phyloP scores from a whole-genome alignment of 1,140 invertebrate species.

The Diabrotica undecimpunctata region DNA sequence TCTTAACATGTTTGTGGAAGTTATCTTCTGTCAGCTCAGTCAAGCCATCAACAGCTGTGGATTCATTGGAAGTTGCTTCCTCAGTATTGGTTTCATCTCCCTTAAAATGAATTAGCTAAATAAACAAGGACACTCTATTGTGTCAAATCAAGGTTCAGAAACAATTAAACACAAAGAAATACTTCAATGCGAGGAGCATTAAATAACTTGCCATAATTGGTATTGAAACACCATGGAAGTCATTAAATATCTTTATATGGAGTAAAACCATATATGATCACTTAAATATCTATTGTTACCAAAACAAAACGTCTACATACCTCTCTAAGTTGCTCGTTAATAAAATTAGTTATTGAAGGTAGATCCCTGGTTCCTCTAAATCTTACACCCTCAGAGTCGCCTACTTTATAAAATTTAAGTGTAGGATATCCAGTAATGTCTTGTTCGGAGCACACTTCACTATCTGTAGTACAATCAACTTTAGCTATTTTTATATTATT shows the following conservation, averaged over 20 bases:
- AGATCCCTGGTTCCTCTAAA: slow-evolving; percentile 70
- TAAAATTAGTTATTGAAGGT: slow-evolving; percentile 66
- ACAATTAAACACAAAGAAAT: no score
- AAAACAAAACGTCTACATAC: slow-evolving; percentile 22
- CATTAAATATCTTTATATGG: no score
- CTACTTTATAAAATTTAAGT: slow-evolving; percentile 71
- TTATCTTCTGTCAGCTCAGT: slow-evolving; percentile 68
- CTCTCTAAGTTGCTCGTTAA: slow-evolving; percentile 64
- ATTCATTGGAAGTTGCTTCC: slow-evolving; percentile 42
- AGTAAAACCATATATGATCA: no score
- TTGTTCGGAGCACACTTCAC: slow-evolving; percentile 64
- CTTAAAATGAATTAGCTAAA: slow-evolving; percentile 20
- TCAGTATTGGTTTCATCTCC: slow-evolving; percentile 29
- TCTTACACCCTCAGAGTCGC: slow-evolving; percentile 57
- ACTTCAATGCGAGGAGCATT: no score
- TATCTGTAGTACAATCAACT: slow-evolving; percentile 75
- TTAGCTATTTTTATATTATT: slow-evolving; percentile 62
- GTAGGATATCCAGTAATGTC: slow-evolving; percentile 68
- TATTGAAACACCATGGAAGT: no score
- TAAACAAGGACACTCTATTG: not conserved
- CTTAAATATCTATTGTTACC: no score
- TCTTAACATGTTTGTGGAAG: slow-evolving; percentile 62
- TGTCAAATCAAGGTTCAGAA: no score
- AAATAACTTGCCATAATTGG: no score
- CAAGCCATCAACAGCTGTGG: slow-evolving; percentile 52